A percentile compares a stretch with the other conserved stretches of the same genome.
Conservation (phyloP, 2,797 vertebrate genomes). For the Echiichthys vipera region DNA sequence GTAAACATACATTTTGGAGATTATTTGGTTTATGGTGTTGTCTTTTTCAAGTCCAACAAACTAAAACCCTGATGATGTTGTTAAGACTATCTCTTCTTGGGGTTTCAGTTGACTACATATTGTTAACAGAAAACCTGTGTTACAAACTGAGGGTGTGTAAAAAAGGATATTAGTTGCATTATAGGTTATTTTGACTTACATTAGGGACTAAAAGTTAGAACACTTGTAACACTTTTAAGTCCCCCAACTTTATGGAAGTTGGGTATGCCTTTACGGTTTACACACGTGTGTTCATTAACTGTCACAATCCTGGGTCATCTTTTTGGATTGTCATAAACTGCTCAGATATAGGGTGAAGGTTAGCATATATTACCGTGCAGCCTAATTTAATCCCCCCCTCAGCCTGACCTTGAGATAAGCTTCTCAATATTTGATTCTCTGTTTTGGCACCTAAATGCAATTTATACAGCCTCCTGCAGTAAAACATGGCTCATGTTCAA, state of each 20-base stretch:
- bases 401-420: constrained; percentile 6
- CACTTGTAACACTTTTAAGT: background rate
- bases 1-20: too few species aligned
- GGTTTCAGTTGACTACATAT: too few species aligned
- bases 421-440: background rate
- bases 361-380: background rate
- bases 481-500: background rate
- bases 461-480: background rate
- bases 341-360: constrained; percentile 2
- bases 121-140: too few species aligned
- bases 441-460: background rate
- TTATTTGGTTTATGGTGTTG: too few species aligned
- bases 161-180: background rate
- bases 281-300: background rate
- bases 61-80: too few species aligned
- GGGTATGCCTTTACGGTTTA: background rate
- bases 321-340: background rate
- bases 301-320: background rate
- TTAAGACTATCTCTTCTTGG: too few species aligned
- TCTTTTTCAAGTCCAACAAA: too few species aligned
- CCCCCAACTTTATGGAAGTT: background rate
- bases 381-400: background rate
- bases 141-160: background rate
- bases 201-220: background rate
- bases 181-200: background rate